Evolutionary conservation across 2,888 invertebrate genomes (phyloP), one percentile per base, ranked within the genome.

Genomic region (Lissonota sp.): DNA sequence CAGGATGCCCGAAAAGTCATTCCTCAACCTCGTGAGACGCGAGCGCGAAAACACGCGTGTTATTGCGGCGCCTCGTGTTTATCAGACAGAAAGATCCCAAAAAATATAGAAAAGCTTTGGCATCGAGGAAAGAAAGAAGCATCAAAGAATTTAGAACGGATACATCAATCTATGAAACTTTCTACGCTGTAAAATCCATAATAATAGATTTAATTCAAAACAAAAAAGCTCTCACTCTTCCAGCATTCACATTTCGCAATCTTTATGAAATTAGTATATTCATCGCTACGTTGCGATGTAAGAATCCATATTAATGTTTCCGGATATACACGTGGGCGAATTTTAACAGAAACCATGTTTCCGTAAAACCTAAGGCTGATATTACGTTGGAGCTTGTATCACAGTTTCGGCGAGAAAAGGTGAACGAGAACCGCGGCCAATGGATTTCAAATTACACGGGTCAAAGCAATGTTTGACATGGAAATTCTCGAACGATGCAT

Each of bases 381-480:
- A 26, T 26, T 26, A 26, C 26, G 3, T 26, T 26, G 26, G 26
- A 26, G 26, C 26, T 26, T 3, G 26, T 74, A 64, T 66, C 57
- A 14, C 16, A 57, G 51, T 51, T 66, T 64, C 46, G 53, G 14
- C 5, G 14, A 74, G 57, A 63, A 26, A 26, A 1, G 26, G 1
- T 26, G 58, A 12, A 80, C 60, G 60, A 53, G 62, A 46, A 67
- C 46, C 46, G 26, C 26, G 49, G 70, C 49, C 73, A 67, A 88
- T 86, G 89, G 89, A 91, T 92, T 91, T 87, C 26, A 91, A 91
- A 92, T 92, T 92, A 90, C 90, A 88, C 89, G 89, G 91, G 91
- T 92, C 92, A 92, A 92, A 92, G 91, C 91, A 88, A 92, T 92
- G 92, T 92, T 92, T 92, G 92, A 92, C 92, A 92, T 92, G 92